A percentile compares a stretch with the other conserved stretches of the same genome.
Evolutionary conservation across 37 sponge, comb jelly and placozoan genomes (phyloP).

Genomic region (Aphrocallistes beatrix): DNA sequence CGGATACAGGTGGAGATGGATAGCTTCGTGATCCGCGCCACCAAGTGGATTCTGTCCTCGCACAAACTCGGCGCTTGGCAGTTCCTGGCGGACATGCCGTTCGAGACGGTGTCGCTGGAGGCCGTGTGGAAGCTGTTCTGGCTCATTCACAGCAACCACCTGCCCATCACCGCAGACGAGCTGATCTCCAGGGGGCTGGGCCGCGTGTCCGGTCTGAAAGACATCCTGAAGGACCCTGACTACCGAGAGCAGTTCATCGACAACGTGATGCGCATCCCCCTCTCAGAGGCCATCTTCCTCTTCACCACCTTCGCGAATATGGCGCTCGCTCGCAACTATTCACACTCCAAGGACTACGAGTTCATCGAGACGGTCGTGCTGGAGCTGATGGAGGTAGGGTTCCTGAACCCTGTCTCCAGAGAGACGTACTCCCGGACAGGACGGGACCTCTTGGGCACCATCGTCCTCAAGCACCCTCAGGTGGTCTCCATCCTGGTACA

Average conservation of each 20-base stretch:
- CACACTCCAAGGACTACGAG: slow-evolving; percentile 31
- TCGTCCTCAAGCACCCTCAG: slow-evolving; percentile 58
- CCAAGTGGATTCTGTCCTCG: slow-evolving; percentile 64
- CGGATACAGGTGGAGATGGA: slow-evolving; percentile 80
- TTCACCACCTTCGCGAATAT: slow-evolving; percentile 88
- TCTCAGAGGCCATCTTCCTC: slow-evolving; percentile 71
- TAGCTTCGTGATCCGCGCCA: slow-evolving; percentile 67
- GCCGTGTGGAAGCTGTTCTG: slow-evolving; percentile 76
- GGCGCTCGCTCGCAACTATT: slow-evolving; percentile 44
- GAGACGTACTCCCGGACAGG: slow-evolving; percentile 64
- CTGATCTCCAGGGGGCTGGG: not conserved
- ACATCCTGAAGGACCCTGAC: slow-evolving; percentile 30
- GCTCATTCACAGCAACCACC: slow-evolving; percentile 58
- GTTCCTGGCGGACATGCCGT: slow-evolving; percentile 95
- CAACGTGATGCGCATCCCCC: slow-evolving; percentile 55
- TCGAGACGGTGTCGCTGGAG: slow-evolving; percentile 49
- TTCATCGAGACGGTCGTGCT: slow-evolving; percentile 57
- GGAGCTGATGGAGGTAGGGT: slow-evolving; percentile 62
- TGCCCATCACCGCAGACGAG: slow-evolving; percentile 17
- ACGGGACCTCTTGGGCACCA: slow-evolving; percentile 42
- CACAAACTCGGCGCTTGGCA: slow-evolving; percentile 90
- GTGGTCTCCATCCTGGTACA: slow-evolving; percentile 41
- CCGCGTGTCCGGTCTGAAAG: slow-evolving; percentile 29
- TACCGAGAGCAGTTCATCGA: slow-evolving; percentile 60
- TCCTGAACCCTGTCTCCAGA: slow-evolving; percentile 19